phyloP scores from a whole-genome alignment of 2,888 invertebrate genomes.

The Asteroscopus sphinx region DNA sequence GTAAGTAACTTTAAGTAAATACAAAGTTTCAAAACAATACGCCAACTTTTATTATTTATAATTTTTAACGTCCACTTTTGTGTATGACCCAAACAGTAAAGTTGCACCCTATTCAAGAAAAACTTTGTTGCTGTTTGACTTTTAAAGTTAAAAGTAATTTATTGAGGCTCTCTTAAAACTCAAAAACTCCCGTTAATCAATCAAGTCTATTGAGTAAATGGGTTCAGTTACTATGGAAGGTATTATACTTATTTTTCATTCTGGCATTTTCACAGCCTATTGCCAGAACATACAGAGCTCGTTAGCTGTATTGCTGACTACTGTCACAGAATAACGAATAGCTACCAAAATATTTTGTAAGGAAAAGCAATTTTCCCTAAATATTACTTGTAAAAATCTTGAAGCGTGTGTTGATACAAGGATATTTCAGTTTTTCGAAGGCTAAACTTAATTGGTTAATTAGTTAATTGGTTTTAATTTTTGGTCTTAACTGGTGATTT shows the following conservation, averaged over 20 bases:
- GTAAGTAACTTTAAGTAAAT: too few relatives aligned
- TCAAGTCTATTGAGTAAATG: conserved; percentile 40
- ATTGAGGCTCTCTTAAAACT: conserved; percentile 19
- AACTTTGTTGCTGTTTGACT: conserved; percentile 30
- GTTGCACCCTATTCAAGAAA: conserved; percentile 8
- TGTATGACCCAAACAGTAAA: conserved; percentile 1
- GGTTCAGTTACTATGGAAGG: conserved; percentile 13
- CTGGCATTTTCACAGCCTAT: background rate
- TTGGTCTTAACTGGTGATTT: too few relatives aligned
- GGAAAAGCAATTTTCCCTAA: too few relatives aligned
- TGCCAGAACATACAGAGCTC: background rate
- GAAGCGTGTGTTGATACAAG: too few relatives aligned
- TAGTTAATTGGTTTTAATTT: too few relatives aligned
- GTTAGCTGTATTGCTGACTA: background rate
- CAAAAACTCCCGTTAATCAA: conserved; percentile 27
- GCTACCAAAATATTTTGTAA: background rate
- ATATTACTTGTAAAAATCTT: too few relatives aligned
- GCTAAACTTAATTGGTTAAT: too few relatives aligned
- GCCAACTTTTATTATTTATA: too few relatives aligned
- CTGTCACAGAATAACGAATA: background rate
- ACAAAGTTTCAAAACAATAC: too few relatives aligned
- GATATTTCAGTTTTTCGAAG: too few relatives aligned
- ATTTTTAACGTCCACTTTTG: too few relatives aligned
- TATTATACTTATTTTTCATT: background rate
- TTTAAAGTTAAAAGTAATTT: conserved; percentile 38